A percentile compares a stretch with the other conserved stretches of the same genome.
These are phyloP conservation scores for Toxostoma redivivum DNA, from an alignment of 2,113 vertebrate genomes.

Conservation along the genomic window DNA sequence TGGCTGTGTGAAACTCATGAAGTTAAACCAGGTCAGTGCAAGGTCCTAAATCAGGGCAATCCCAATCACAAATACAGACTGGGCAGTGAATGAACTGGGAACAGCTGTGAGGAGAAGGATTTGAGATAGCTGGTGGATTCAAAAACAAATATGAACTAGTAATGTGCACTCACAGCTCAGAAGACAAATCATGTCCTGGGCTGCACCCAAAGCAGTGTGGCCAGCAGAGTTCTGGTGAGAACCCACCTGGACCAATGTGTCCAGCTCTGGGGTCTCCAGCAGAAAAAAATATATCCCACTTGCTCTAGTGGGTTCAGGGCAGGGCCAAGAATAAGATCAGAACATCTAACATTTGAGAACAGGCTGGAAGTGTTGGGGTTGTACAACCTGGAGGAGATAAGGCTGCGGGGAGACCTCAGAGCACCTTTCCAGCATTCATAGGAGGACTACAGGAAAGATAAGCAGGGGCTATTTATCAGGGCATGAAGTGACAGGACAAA, in stretches of 20 bases:
- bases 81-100: not conserved
- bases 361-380: not conserved
- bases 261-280: not conserved
- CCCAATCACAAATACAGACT: not conserved
- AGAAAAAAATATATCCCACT: not conserved
- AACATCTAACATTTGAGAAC: not conserved
- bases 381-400: not conserved
- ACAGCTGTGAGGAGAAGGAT: not conserved
- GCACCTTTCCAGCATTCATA: not conserved
- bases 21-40: not conserved
- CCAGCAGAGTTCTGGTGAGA: not conserved
- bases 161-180: not conserved
- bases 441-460: not conserved
- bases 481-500: not conserved
- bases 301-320: too few relatives aligned
- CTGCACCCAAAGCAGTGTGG: not conserved
- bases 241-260: too few relatives aligned
- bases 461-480: not conserved
- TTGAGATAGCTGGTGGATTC: not conserved
- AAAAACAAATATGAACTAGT: not conserved
- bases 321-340: not conserved
- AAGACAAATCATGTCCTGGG: not conserved
- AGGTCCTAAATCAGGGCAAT: not conserved
- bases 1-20: not conserved
- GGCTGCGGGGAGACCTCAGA: not conserved